phyloP scores from a whole-genome alignment of 2,888 invertebrate species.

The Acronicta alni region DNA sequence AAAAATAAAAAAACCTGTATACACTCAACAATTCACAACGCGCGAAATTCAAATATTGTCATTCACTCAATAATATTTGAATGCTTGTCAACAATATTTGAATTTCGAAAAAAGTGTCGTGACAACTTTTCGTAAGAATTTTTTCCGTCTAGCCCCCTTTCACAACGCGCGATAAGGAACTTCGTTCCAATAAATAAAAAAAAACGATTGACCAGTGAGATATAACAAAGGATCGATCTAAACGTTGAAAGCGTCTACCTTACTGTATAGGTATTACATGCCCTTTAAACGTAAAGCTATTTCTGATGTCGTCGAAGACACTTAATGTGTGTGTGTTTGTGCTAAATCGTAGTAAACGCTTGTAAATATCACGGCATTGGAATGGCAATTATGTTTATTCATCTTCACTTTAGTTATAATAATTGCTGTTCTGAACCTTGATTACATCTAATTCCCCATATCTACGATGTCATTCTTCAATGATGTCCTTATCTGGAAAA shows the following conservation, averaged over 20 bases:
- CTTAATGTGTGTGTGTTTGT: conserved; percentile 72
- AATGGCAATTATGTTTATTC: conserved; percentile 68
- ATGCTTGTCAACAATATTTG: no score
- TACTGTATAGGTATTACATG: conserved; percentile 57
- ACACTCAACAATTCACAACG: no score
- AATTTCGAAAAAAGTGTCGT: no score
- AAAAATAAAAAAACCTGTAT: no score
- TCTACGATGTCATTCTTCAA: conserved; percentile 37
- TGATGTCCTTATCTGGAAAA: conserved; percentile 48
- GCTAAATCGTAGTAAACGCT: conserved; percentile 70
- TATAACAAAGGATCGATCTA: no score
- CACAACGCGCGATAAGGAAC: no score
- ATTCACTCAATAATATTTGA: no score
- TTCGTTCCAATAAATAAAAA: no score
- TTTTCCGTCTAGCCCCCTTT: no score
- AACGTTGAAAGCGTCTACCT: conserved; percentile 33
- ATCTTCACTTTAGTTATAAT: conserved; percentile 60
- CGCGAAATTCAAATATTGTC: no score
- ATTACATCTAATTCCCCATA: conserved; percentile 41
- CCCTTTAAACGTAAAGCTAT: conserved; percentile 78
- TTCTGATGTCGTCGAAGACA: conserved; percentile 73
- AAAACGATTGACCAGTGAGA: no score
- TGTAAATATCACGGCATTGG: conserved; percentile 72
- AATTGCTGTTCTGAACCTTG: conserved; percentile 55
- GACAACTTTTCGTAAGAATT: no score